A percentile compares a stretch with the other conserved stretches of the same genome.
Evolutionary conservation across 2,797 vertebrate genomes (phyloP).

Genomic region (Ispidina picta): DNA sequence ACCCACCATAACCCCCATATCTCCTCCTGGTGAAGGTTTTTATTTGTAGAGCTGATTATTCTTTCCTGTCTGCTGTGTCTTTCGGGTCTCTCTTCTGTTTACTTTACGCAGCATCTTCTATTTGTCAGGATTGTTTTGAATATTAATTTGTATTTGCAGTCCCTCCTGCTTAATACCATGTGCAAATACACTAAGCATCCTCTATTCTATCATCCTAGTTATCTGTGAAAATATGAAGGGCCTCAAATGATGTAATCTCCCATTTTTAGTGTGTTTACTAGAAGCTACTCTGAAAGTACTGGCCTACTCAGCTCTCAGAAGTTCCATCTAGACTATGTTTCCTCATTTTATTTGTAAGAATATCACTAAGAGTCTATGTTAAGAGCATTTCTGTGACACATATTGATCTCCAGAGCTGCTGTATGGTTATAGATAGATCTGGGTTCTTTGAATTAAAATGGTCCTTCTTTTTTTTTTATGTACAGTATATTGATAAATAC

Average conservation of each 20-base stretch:
- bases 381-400: background rate
- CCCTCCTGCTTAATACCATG: background rate
- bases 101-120: background rate
- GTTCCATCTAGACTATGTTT: background rate
- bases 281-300: background rate
- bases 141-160: background rate
- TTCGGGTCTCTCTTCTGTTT: conserved; percentile 8
- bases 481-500: background rate
- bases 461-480: background rate
- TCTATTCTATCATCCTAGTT: background rate
- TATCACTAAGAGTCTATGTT: background rate
- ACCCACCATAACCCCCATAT: background rate
- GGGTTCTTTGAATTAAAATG: background rate
- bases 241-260: background rate
- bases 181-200: background rate
- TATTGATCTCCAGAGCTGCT: background rate
- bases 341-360: background rate
- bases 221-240: background rate
- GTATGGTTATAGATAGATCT: rapidly evolving
- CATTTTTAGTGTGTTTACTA: background rate
- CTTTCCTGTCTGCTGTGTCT: background rate
- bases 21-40: background rate
- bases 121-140: background rate
- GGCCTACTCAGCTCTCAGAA: background rate
- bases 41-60: conserved; percentile 5